A percentile compares a stretch with the other conserved stretches of the same genome.
Evolutionary conservation across 1,140 invertebrate species (phyloP).

Genomic region (Callitettix versicolor): DNA sequence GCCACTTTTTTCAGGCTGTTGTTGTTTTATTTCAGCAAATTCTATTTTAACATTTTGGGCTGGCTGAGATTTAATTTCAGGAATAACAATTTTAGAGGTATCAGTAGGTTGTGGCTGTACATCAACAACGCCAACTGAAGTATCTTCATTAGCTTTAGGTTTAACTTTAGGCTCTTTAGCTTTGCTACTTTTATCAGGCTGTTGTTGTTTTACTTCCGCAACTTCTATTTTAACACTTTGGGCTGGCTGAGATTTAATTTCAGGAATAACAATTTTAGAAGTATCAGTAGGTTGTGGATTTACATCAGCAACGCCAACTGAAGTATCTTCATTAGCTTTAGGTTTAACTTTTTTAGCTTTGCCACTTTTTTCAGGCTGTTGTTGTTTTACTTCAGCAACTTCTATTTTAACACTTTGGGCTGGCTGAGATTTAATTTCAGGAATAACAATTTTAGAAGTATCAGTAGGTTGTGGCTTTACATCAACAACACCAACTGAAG

Average conservation of each 20-base stretch:
- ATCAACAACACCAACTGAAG: no score
- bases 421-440: not conserved
- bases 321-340: not conserved
- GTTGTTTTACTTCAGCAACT: not conserved
- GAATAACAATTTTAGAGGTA: not conserved
- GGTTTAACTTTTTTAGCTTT: not conserved
- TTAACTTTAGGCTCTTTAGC: not conserved
- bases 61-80: not conserved
- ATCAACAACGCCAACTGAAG: not conserved
- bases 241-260: not conserved
- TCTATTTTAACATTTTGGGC: not conserved
- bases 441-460: no score
- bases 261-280: not conserved
- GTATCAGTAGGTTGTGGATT: not conserved
- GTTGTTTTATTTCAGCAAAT: not conserved
- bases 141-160: not conserved
- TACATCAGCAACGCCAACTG: not conserved
- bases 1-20: not conserved
- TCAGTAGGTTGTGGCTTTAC: no score
- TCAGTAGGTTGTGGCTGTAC: not conserved
- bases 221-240: not conserved
- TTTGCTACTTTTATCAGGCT: not conserved
- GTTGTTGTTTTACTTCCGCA: not conserved
- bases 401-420: not conserved
- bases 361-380: not conserved